Base-by-base conservation (phyloP, 2,888 invertebrate genomes). In the Incurvaria masculella region DNA sequence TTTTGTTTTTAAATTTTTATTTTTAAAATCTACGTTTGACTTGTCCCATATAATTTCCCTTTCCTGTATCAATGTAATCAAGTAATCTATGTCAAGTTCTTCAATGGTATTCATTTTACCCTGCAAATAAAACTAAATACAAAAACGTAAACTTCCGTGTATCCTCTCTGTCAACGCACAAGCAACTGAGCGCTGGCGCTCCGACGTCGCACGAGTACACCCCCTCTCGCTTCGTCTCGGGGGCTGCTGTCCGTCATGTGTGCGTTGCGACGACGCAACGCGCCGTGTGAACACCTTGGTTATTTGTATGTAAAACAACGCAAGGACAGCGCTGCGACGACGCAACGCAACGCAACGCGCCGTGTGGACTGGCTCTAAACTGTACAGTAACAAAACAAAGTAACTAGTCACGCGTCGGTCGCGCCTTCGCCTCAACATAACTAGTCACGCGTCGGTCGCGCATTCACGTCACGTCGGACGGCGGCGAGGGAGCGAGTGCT, bases 21-120 rank as follows among this genome's bases (percentile, higher is more conserved):
- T 20, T n/a, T 42, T 20, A 18, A 42, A 20, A 23, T 49, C 48
- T 21, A 45, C 45, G 49, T 50, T 47, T 39, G 21, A 49, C 49
- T 51, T 52, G 44, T 50, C 50, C 48, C 50, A 48, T 44, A 51
- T 33, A 26, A 45, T 4, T 43, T 48, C 45, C 47, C 52, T 42
- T 50, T 52, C 52, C 45, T 52, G 50, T 33, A 50, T 45, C 48
- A 50, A 49, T 16, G 47, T 38, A 50, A 52, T 50, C 40, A 50
- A 47, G 45, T 47, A 50, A 38, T 50, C 50, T 42, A 49, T 38
- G 27, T 52, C 48, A 39, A 49, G 45, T 45, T 43, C 42, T 45
- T 49, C 47, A 47, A 42, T 44, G 49, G 45, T 46, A 48, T 45
- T 51, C 47, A 46, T 51, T 46, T 6, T 23, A 6, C n/a, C n/a